Evolutionary conservation across 2,797 vertebrate species (phyloP), one percentile per base, ranked within the genome.

Genomic region (Poecilia gillii): DNA sequence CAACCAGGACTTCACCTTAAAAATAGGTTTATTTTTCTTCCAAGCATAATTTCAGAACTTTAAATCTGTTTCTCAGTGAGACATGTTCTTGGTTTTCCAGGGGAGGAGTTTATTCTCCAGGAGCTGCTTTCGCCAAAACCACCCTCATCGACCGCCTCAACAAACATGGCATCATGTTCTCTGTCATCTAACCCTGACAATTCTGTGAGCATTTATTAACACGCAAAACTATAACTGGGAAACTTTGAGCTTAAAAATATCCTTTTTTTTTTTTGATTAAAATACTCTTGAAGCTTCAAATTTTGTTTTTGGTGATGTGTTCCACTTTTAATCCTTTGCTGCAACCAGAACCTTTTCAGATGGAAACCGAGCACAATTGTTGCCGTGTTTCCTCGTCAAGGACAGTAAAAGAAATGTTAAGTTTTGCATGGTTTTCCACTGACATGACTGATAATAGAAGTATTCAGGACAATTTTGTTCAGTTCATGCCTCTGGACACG

Each of bases 71-170:
- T 23, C 3, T 39, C 33, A 6, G 64, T 76, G 33, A 51, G 20
- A 57, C 33, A 43, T 39, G 3, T 3, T 39, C 72, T 39, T 75
- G 59, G 4, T 70, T 47, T 81, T 90, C 49, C 81, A 99, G 99
- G 75, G 99, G 99, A 31, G 99, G 99, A 0, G 98, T 99, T 0
- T 99, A 97, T 86, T 95, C 97, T 72, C 98, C 99, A 0, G 98
- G 97, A 95, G 97, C 97, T 3, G 96, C 87, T 23, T 99, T 99
- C 83, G 96, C 93, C 41, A 97, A 96, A 92, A 99, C 97, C 84
- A 97, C 96, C 28, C 87, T 99, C 85, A 96, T 98, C 33, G 94
- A 99, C 72, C 97, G 98, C 53, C 98, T 99, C 80, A 94, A 96
- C 95, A 96, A 96, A 81, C 95, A 90, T 7, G 98, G 98, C 80